phyloP scores from a whole-genome alignment of 1,140 invertebrate genomes.

The Apolygus lucorum region DNA sequence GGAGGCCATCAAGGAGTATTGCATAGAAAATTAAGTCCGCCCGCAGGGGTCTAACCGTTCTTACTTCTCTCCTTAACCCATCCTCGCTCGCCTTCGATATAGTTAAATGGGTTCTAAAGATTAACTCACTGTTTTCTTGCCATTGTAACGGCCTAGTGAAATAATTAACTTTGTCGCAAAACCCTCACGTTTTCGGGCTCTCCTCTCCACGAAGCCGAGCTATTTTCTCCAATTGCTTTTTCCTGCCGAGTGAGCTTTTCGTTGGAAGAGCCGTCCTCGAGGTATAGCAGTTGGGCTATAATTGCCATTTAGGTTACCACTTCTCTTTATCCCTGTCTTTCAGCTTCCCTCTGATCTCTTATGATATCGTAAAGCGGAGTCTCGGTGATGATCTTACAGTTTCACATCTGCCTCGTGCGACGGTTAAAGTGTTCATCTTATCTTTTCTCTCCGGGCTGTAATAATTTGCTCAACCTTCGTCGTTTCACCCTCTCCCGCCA shows the following conservation, averaged over 20 bases:
- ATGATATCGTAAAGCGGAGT: too few relatives aligned
- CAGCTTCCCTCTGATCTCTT: too few relatives aligned
- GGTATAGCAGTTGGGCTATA: not conserved
- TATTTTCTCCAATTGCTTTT: not conserved
- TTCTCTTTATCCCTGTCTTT: too few relatives aligned
- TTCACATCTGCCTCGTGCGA: too few relatives aligned
- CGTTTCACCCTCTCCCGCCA: too few relatives aligned
- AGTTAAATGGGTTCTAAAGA: not conserved
- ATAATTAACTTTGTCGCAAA: not conserved
- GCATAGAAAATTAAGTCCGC: not conserved
- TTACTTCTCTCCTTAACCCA: not conserved
- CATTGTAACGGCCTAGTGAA: not conserved
- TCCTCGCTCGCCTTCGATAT: not conserved
- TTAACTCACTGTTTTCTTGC: not conserved
- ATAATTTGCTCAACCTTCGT: too few relatives aligned
- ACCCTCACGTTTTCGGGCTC: not conserved
- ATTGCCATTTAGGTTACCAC: not conserved
- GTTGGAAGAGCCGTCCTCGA: not conserved
- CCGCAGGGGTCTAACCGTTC: not conserved
- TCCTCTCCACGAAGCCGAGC: not conserved
- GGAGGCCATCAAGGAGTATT: not conserved
- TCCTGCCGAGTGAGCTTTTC: not conserved
- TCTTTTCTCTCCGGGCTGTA: too few relatives aligned
- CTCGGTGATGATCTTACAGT: too few relatives aligned
- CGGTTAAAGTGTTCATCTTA: too few relatives aligned